A percentile compares a stretch with the other conserved stretches of the same genome.
Evolutionary conservation across 1,140 invertebrate species (phyloP).

Genomic region (Pissodes strobi): DNA sequence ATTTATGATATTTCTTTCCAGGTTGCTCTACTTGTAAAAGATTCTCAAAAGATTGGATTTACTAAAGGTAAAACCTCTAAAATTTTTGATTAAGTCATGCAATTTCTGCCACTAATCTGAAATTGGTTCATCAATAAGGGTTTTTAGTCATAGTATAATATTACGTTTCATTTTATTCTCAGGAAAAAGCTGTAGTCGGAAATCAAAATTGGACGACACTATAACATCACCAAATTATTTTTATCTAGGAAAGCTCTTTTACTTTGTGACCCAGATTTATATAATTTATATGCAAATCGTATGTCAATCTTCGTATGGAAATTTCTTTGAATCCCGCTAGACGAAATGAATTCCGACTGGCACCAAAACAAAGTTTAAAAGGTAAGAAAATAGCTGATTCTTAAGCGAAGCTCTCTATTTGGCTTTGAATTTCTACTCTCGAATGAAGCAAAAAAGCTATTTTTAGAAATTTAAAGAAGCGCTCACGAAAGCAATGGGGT

Average conservation of each 20-base stretch:
- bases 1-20: too few species aligned
- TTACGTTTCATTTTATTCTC: too few species aligned
- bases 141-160: too few species aligned
- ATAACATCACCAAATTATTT: neutral
- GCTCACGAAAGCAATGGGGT: too few species aligned
- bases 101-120: neutral
- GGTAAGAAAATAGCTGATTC: conserved; percentile 9
- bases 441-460: too few species aligned
- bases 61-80: too few species aligned
- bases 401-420: neutral
- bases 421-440: conserved; percentile 5
- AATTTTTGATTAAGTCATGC: neutral
- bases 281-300: conserved; percentile 32
- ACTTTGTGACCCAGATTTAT: conserved; percentile 15
- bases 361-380: conserved; percentile 13
- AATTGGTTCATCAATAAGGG: too few species aligned
- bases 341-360: conserved; percentile 19
- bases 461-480: too few species aligned
- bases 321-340: conserved; percentile 1
- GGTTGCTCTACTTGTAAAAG: too few species aligned
- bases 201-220: neutral
- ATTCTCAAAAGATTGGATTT: too few species aligned
- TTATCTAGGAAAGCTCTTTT: neutral
- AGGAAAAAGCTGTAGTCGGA: neutral
- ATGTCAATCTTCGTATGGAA: conserved; percentile 17